Conservation (phyloP, 2,113 vertebrate genomes). For the Odobenus rosmarus region DNA sequence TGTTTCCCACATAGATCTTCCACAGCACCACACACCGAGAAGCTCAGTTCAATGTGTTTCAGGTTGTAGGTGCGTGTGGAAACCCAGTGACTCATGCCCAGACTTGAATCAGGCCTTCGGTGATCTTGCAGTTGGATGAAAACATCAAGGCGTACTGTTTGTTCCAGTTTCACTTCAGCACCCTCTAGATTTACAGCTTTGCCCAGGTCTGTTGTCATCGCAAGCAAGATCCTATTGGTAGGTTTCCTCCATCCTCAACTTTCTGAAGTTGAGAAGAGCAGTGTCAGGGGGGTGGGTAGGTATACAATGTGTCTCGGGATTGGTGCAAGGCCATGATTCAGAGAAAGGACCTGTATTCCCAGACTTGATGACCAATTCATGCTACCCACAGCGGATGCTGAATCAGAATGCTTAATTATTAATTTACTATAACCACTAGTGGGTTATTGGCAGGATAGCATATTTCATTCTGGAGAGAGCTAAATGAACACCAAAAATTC, state of each 20-base stretch:
- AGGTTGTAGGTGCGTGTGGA: slow-evolving; percentile 41
- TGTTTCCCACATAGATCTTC: background rate
- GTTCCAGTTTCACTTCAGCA: slow-evolving; percentile 16
- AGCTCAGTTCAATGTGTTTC: slow-evolving; percentile 62
- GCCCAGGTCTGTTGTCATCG: slow-evolving; percentile 3
- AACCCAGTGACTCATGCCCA: slow-evolving; percentile 61
- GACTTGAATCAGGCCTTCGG: slow-evolving; percentile 62
- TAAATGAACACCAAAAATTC: background rate
- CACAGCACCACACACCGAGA: slow-evolving; percentile 66
- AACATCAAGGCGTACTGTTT: background rate
- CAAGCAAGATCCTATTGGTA: slow-evolving; percentile 11
- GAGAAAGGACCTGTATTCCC: background rate
- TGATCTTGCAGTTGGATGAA: slow-evolving; percentile 43
- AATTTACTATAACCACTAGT: background rate
- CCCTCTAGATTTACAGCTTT: slow-evolving; percentile 35
- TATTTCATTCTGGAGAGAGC: background rate
- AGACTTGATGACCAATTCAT: background rate
- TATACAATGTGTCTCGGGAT: background rate
- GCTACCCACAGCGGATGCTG: background rate
- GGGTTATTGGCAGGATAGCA: background rate
- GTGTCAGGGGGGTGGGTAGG: background rate
- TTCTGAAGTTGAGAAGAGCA: background rate
- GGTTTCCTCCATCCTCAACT: slow-evolving; percentile 5
- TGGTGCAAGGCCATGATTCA: background rate
- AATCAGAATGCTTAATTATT: slow-evolving; percentile 13